These are phyloP conservation scores for Malacoraja senta DNA, from an alignment of 2,797 vertebrate species.

Conservation along the genomic window DNA sequence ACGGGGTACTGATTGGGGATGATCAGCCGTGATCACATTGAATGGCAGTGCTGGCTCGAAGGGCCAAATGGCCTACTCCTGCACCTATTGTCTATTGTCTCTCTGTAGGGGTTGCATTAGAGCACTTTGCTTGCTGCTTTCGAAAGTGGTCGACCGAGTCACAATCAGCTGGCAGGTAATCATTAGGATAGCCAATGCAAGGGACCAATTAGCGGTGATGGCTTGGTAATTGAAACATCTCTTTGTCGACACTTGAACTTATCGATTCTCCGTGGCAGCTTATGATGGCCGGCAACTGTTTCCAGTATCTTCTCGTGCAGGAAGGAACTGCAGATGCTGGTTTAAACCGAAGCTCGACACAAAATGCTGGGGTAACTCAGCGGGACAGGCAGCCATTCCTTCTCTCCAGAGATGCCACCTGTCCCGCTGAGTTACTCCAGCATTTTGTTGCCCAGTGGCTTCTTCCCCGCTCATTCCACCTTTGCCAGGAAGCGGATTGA, in stretches of 20 bases:
- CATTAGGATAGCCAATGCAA: not conserved
- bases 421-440: too few relatives aligned
- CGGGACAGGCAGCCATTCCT: too few relatives aligned
- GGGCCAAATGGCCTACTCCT: too few relatives aligned
- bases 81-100: too few relatives aligned
- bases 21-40: too few relatives aligned
- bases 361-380: too few relatives aligned
- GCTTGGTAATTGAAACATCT: conserved; percentile 22
- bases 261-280: not conserved
- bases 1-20: too few relatives aligned
- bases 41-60: too few relatives aligned
- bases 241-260: not conserved
- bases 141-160: not conserved
- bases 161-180: conserved; percentile 17
- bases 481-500: not conserved
- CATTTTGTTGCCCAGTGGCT: too few relatives aligned
- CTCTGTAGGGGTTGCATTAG: not conserved
- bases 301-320: not conserved
- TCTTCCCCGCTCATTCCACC: not conserved
- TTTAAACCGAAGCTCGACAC: too few relatives aligned
- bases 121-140: not conserved
- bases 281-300: not conserved
- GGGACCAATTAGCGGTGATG: conserved; percentile 15
- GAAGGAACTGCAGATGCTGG: too few relatives aligned
- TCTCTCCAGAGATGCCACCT: too few relatives aligned